Evolutionary conservation across 2,113 vertebrate genomes (phyloP).

Genomic region (Patagioenas fasciata): DNA sequence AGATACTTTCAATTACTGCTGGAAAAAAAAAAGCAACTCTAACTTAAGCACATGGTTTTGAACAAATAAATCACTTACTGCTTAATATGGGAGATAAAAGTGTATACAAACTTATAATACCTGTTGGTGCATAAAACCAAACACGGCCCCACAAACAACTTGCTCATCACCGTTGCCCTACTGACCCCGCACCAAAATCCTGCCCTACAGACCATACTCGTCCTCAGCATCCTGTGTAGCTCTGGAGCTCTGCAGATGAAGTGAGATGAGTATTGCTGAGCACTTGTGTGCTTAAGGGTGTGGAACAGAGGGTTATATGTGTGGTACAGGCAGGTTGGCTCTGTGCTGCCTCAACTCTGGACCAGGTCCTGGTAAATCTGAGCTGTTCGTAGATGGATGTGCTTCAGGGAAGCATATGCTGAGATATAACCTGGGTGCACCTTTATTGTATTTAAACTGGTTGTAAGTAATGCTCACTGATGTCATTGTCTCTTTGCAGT

Average conservation of each 20-base stretch:
- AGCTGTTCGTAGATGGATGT: neutral
- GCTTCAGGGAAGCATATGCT: neutral
- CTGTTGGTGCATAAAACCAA: neutral
- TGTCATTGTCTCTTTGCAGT: constrained; percentile 73
- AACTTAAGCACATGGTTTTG: neutral
- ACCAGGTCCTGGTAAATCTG: neutral
- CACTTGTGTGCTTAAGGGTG: neutral
- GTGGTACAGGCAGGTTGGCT: neutral
- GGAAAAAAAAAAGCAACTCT: neutral
- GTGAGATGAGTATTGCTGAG: neutral
- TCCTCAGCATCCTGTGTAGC: neutral
- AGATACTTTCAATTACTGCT: neutral
- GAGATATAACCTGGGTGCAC: neutral
- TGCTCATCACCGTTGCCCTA: neutral
- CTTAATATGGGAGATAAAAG: neutral
- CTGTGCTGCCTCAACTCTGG: neutral
- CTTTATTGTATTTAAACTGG: neutral
- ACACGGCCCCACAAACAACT: neutral
- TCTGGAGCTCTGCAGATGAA: neutral
- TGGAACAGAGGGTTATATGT: neutral
- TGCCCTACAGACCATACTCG: neutral
- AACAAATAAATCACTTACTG: neutral
- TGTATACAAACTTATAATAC: neutral
- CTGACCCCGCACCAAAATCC: neutral
- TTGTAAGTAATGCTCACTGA: neutral